phyloP scores from a whole-genome alignment of 2,888 invertebrate species.

The Leptopterna dolabrata region DNA sequence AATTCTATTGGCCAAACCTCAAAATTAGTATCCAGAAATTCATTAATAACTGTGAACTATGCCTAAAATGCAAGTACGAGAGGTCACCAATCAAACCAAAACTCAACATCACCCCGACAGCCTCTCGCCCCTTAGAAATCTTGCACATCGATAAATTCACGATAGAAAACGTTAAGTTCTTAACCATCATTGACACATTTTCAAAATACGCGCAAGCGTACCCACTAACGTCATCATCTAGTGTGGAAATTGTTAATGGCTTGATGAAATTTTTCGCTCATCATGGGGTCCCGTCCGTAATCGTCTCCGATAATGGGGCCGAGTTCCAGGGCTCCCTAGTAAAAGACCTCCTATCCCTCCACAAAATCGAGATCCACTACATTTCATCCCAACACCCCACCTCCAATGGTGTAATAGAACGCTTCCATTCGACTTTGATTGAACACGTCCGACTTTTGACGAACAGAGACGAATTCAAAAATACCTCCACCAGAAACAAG shows the following conservation, averaged over 20 bases:
- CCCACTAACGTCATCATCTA: neutral
- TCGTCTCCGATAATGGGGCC: constrained; percentile 34
- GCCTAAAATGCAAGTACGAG: neutral
- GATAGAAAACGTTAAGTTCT: neutral
- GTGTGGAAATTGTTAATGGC: neutral
- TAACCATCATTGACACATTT: constrained; percentile 2
- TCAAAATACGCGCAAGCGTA: constrained; percentile 25
- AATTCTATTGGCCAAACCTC: constrained; percentile 15
- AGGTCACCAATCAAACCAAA: neutral
- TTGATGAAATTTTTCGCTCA: neutral
- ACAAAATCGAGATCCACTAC: constrained; percentile 38
- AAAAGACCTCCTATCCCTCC: constrained; percentile 2
- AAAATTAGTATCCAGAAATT: neutral
- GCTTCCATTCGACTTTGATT: constrained; percentile 48
- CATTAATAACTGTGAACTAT: neutral
- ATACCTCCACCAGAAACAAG: no score
- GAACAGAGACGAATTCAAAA: constrained; percentile 29
- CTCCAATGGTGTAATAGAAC: constrained; percentile 19
- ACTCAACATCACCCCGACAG: neutral
- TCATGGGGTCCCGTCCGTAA: constrained; percentile 20
- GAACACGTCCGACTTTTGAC: constrained; percentile 16
- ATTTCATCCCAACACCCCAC: constrained; percentile 32
- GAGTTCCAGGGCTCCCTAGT: constrained; percentile 28
- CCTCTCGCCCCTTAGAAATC: neutral
- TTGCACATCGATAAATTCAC: neutral